phyloP scores from a whole-genome alignment of 2,888 invertebrate species.

The Epistrophe eligans region DNA sequence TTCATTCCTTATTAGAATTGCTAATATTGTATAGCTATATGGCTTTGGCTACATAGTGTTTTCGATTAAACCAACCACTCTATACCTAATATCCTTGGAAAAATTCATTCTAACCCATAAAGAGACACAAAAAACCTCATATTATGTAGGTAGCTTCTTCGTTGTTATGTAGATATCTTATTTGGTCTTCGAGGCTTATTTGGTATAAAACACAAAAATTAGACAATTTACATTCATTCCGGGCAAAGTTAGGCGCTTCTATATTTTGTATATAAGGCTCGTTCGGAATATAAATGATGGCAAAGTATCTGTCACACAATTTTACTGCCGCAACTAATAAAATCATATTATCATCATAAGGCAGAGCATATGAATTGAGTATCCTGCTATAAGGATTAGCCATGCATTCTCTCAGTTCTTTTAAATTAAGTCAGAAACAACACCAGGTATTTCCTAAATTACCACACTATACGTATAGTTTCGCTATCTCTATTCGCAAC shows the following conservation, averaged over 20 bases:
- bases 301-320: slow-evolving; percentile 42
- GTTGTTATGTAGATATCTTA: background rate
- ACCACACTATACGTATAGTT: too few species aligned
- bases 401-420: slow-evolving; percentile 10
- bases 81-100: slow-evolving; percentile 1
- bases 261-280: background rate
- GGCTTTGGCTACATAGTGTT: slow-evolving; percentile 5
- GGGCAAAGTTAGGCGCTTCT: slow-evolving; percentile 21
- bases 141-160: background rate
- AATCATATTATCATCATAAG: slow-evolving; percentile 41
- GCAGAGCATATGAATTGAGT: slow-evolving; percentile 40
- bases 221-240: slow-evolving; percentile 47
- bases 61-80: slow-evolving; percentile 38
- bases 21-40: slow-evolving; percentile 29
- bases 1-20: slow-evolving; percentile 56
- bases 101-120: slow-evolving; percentile 27
- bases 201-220: background rate
- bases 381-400: slow-evolving; percentile 47
- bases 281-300: slow-evolving; percentile 25
- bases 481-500: slow-evolving; percentile 33
- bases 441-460: slow-evolving; percentile 15
- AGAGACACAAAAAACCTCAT: background rate
- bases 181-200: background rate
- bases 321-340: slow-evolving; percentile 54
- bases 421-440: slow-evolving; percentile 45